These are phyloP conservation scores for Plecotus auritus DNA, from an alignment of 2,113 vertebrate genomes.

Conservation along the genomic window DNA sequence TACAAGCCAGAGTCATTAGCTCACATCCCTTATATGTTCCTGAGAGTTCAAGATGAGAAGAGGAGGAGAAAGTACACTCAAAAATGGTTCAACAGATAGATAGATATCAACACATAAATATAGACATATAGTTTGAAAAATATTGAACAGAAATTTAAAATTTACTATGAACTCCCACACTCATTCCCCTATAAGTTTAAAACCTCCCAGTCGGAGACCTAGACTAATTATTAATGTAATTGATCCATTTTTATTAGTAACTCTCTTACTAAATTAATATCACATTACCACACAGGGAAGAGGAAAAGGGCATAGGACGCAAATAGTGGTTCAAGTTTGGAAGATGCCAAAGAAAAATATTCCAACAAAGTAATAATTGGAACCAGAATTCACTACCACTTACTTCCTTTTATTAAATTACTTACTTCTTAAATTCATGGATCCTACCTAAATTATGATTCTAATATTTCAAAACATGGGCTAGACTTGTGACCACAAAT, in stretches of 20 bases:
- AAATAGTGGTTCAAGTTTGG: neutral
- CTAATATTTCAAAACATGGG: neutral
- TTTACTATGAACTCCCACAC: neutral
- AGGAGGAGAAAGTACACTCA: neutral
- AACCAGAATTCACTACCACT: neutral
- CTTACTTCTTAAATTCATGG: neutral
- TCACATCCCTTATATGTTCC: neutral
- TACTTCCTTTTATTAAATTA: neutral
- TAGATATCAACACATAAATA: neutral
- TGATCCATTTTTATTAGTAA: constrained; percentile 8
- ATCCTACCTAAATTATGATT: constrained; percentile 9
- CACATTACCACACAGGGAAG: neutral
- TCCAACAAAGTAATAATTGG: neutral
- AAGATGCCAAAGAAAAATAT: constrained; percentile 4
- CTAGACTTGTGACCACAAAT: neutral
- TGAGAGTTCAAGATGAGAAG: neutral
- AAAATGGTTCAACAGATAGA: neutral
- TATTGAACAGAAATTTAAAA: constrained; percentile 17
- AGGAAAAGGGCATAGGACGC: neutral
- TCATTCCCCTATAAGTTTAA: neutral
- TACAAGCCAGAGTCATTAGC: neutral
- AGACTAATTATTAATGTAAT: constrained; percentile 30
- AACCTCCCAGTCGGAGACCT: neutral
- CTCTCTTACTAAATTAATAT: constrained; percentile 8
- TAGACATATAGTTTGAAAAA: neutral